Evolutionary conservation across 92 coral and sea anemone genomes (phyloP).

Genomic region (Plumapathes pennacea): DNA sequence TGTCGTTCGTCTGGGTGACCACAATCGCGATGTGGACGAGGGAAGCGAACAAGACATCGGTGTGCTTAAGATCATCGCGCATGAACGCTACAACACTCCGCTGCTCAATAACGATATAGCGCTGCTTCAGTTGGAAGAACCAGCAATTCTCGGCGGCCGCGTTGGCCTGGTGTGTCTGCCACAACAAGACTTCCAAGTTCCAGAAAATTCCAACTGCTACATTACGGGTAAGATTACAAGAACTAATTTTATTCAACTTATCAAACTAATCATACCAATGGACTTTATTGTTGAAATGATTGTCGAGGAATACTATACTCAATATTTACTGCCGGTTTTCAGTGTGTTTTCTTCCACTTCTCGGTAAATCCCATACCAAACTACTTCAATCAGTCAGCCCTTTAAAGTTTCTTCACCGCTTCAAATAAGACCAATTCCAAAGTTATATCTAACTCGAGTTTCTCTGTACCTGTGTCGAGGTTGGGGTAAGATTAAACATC

Average conservation of each 20-base stretch:
- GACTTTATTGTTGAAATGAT: no score
- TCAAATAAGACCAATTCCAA: no score
- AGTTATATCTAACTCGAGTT: no score
- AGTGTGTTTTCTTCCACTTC: no score
- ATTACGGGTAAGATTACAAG: slow-evolving; percentile 65
- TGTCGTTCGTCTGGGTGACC: slow-evolving; percentile 70
- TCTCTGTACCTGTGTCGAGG: background rate
- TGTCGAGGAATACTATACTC: no score
- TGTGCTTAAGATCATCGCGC: slow-evolving; percentile 38
- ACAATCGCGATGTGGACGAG: slow-evolving; percentile 59
- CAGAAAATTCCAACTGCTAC: slow-evolving; percentile 44
- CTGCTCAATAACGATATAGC: slow-evolving; percentile 65
- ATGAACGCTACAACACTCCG: slow-evolving; percentile 36
- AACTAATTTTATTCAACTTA: no score
- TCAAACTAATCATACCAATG: no score
- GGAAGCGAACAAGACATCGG: slow-evolving; percentile 58
- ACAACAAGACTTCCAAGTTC: slow-evolving; percentile 29
- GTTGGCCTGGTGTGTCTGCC: slow-evolving; percentile 68
- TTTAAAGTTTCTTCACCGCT: no score
- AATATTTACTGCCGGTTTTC: no score
- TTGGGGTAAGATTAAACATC: slow-evolving; percentile 33
- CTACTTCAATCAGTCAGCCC: no score
- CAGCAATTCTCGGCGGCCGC: slow-evolving; percentile 46
- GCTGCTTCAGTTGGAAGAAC: slow-evolving; percentile 43
- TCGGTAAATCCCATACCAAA: no score